phyloP scores from a whole-genome alignment of 2,113 vertebrate genomes.

The Verasper variegatus region DNA sequence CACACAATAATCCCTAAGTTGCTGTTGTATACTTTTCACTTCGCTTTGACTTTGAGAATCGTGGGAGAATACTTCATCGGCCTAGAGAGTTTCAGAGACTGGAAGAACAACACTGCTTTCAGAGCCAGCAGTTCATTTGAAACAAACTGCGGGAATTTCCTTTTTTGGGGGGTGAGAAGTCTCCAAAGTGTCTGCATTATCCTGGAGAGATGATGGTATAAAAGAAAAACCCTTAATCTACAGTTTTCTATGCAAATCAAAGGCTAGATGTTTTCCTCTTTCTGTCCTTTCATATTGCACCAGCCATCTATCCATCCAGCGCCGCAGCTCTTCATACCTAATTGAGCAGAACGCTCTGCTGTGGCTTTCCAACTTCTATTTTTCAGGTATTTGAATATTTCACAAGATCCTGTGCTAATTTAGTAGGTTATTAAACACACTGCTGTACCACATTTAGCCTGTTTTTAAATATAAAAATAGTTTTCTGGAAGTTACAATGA shows the following conservation, averaged over 20 bases:
- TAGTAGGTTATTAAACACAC: constrained; percentile 19
- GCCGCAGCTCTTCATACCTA: constrained; percentile 32
- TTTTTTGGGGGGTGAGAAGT: constrained; percentile 35
- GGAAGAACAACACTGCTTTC: constrained; percentile 74
- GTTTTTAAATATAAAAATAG: not conserved
- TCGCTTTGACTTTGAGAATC: constrained; percentile 84
- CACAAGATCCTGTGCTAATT: constrained; percentile 24
- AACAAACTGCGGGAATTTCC: constrained; percentile 68
- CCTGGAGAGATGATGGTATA: constrained; percentile 52
- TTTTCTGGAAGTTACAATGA: not conserved
- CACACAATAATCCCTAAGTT: constrained; percentile 66
- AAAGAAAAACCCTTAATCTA: constrained; percentile 55
- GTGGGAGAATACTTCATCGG: constrained; percentile 84
- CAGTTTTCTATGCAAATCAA: constrained; percentile 66
- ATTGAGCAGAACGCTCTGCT: constrained; percentile 33
- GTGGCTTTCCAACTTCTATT: constrained; percentile 34
- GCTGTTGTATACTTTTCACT: constrained; percentile 82
- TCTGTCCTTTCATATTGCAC: constrained; percentile 43
- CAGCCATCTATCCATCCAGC: constrained; percentile 30
- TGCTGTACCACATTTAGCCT: not conserved
- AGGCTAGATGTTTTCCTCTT: constrained; percentile 58
- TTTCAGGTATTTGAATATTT: constrained; percentile 36
- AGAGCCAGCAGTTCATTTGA: constrained; percentile 74
- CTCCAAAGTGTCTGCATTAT: constrained; percentile 57
- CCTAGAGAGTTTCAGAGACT: constrained; percentile 71